Evolutionary conservation across 2,888 invertebrate genomes (phyloP), one percentile per base, ranked within the genome.

Genomic region (Papilio gigon): DNA sequence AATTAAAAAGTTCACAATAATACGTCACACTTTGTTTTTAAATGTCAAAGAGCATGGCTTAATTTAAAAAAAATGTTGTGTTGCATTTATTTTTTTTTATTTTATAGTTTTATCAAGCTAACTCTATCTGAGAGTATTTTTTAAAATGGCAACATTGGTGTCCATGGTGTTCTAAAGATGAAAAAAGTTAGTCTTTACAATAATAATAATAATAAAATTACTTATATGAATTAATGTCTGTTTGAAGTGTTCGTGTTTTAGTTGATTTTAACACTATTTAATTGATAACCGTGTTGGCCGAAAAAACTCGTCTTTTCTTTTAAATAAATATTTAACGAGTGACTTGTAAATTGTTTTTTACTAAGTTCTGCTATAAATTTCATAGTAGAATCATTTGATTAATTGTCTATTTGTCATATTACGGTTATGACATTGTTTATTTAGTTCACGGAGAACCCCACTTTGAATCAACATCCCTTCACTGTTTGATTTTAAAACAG

Each of bases 381-480:
- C 8, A 40, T 40, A 3, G 8, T 20, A 42, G 14, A 14, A 33
- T 20, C 14, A 37, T 50, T 9, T 50, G 50, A 61, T 53, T 61
- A 30, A 53, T 53, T 53, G 40, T 37, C 27, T 37, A 64, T 53
- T 64, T 64, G 64, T 37, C 35, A 44, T 44, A 59, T 50, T 69
- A 44, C 44, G 35, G 61, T 69, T 50, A 63, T 63, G 37, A 65
- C 50, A n/a, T 6, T 65, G 59, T 65, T 65, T 69, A 44, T 69
- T 56, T 53, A 44, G 47, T 37, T 20, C 22, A 33, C 65, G 50
- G 40, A 68, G 37, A 68, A 68, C 68, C 35, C 58, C 63, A 68
- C 64, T 68, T 68, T 58, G 22, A 60, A 42, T 65, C 68, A 65
- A 65, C 68, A 68, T 68, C 65, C 68, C 68, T 60, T 50, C 22